Conservation (phyloP, 2,888 invertebrate genomes). For the Erynnis tages region DNA sequence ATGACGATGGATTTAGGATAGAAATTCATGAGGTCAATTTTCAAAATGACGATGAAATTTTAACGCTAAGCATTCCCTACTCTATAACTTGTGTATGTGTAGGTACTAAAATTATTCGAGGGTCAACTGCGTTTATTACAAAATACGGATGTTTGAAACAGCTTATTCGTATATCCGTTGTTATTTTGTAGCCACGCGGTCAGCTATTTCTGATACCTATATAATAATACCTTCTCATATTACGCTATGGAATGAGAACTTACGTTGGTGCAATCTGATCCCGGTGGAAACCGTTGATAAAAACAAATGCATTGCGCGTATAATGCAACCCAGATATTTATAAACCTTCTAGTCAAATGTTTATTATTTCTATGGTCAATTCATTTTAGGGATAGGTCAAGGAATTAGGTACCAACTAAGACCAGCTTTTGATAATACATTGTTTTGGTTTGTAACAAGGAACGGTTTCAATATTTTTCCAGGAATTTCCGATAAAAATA, state of each 20-base stretch:
- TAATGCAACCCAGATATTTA: background rate
- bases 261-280: conserved; percentile 22
- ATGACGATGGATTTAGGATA: too few species aligned
- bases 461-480: too few species aligned
- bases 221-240: conserved; percentile 21
- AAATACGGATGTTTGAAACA: background rate
- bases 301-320: background rate
- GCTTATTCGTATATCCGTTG: conserved; percentile 7
- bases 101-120: conserved; percentile 21
- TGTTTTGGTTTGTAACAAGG: too few species aligned
- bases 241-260: conserved; percentile 14
- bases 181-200: conserved; percentile 1
- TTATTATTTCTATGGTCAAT: background rate
- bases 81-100: too few species aligned
- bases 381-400: too few species aligned
- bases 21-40: too few species aligned
- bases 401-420: too few species aligned
- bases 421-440: too few species aligned
- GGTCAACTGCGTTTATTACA: background rate
- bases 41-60: too few species aligned
- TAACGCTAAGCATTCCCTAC: too few species aligned
- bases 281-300: conserved; percentile 20
- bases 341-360: background rate
- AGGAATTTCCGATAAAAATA: too few species aligned
- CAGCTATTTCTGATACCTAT: conserved; percentile 17